phyloP scores from a whole-genome alignment of 2,113 vertebrate genomes.

The Neolamprologus fasciatus region DNA sequence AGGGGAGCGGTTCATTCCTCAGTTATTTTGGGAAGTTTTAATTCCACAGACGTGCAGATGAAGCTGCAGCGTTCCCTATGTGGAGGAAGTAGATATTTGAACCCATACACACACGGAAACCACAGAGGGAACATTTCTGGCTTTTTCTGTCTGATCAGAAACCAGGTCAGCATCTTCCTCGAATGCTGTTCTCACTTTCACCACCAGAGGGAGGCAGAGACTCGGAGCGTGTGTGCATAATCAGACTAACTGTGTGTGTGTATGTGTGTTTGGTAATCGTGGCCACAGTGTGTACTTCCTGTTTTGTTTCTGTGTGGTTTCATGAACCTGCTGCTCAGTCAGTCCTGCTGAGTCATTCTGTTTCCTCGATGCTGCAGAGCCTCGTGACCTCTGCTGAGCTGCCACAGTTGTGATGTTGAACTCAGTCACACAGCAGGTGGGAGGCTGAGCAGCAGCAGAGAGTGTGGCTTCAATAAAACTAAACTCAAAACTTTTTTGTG shows the following conservation, averaged over 20 bases:
- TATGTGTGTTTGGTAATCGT: slow-evolving; percentile 1
- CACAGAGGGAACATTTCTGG: background rate
- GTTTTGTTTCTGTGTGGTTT: background rate
- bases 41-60: background rate
- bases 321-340: background rate
- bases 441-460: slow-evolving; percentile 1
- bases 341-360: background rate
- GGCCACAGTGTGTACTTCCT: background rate
- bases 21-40: background rate
- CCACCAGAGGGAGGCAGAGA: slow-evolving; percentile 37
- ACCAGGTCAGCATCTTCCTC: background rate
- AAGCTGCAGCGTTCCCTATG: background rate
- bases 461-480: slow-evolving; percentile 36
- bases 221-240: background rate
- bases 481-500: background rate
- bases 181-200: background rate
- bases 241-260: background rate
- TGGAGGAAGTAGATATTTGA: background rate
- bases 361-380: background rate
- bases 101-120: background rate
- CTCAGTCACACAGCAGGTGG: background rate
- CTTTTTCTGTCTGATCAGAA: background rate
- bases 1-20: background rate
- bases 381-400: background rate
- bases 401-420: background rate